Conservation (phyloP, 2,113 vertebrate genomes). For the Ginglymostoma cirratum region DNA sequence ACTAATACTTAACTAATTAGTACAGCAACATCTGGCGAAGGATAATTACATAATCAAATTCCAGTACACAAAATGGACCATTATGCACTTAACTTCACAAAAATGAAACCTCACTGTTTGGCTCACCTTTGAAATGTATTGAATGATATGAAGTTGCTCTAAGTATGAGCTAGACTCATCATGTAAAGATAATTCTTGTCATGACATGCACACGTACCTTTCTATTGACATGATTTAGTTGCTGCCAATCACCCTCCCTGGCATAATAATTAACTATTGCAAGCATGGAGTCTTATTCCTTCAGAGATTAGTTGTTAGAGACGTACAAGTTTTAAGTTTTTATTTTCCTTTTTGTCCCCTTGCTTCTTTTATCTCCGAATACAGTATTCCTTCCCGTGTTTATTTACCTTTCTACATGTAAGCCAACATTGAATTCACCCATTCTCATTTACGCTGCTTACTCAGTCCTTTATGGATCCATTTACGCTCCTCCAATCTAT, state of each 20-base stretch:
- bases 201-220: not conserved
- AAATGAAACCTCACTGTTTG: not conserved
- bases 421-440: no score
- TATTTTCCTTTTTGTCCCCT: not conserved
- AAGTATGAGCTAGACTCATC: not conserved
- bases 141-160: not conserved
- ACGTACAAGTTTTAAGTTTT: no score
- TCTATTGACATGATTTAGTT: not conserved
- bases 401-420: no score
- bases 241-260: not conserved
- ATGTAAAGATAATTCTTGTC: not conserved
- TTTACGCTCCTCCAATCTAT: no score
- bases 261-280: not conserved
- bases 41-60: not conserved
- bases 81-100: not conserved
- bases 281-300: not conserved
- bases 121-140: not conserved
- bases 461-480: no score
- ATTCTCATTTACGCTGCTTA: no score
- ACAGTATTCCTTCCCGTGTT: no score
- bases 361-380: not conserved
- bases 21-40: not conserved
- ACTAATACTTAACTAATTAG: not conserved
- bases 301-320: not conserved
- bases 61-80: not conserved